Percentiles rank a stretch among this genome's conserved stretches.
Evolutionary conservation across 2,888 invertebrate genomes (phyloP).

Genomic region (Oxytorus armatus): DNA sequence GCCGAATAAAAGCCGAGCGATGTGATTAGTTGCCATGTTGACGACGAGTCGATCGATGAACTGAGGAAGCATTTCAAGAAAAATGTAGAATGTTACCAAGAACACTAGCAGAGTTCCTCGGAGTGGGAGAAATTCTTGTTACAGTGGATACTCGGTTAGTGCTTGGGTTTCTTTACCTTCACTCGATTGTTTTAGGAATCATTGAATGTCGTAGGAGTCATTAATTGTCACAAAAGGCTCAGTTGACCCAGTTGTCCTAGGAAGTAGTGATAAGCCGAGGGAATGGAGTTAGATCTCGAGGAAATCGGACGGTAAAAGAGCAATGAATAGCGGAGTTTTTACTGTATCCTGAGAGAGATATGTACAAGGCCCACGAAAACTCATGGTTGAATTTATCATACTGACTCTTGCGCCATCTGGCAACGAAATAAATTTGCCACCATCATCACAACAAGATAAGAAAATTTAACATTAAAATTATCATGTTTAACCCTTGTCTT

Average conservation of each 20-base stretch:
- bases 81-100: no score
- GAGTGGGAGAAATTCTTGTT: slow-evolving; percentile 2
- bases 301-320: neutral
- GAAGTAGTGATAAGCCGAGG: neutral
- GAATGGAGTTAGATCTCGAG: neutral
- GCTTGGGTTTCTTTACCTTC: no score
- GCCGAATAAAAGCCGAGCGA: slow-evolving; percentile 67
- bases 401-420: slow-evolving; percentile 47
- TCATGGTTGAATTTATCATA: neutral
- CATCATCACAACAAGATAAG: slow-evolving; percentile 26
- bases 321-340: neutral
- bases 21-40: slow-evolving; percentile 74
- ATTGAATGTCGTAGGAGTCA: no score
- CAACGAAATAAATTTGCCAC: slow-evolving; percentile 9
- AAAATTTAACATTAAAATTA: slow-evolving; percentile 10
- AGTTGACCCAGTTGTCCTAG: no score
- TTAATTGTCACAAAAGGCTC: no score
- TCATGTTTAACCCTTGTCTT: slow-evolving; percentile 4
- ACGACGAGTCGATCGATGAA: slow-evolving; percentile 41
- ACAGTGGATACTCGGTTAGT: slow-evolving; percentile 11
- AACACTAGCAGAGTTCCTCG: neutral
- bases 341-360: neutral
- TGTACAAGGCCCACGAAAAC: slow-evolving; percentile 32
- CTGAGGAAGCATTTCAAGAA: no score
- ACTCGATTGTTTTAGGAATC: no score